These are phyloP conservation scores for Amblyteles armatorius DNA, from an alignment of 2,888 invertebrate species.

Conservation along the genomic window DNA sequence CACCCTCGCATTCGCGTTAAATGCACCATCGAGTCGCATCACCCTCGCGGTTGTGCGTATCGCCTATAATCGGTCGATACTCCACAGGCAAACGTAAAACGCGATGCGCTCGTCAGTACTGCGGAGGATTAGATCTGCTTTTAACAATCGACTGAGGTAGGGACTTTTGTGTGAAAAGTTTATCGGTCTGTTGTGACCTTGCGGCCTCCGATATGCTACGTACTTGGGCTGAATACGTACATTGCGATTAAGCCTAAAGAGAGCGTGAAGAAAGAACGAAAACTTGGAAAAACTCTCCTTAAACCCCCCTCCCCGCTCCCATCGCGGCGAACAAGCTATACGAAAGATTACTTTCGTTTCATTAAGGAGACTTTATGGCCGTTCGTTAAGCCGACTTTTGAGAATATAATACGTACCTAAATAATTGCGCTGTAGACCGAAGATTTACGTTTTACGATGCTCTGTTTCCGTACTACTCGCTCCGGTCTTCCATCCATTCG, in stretches of 20 bases:
- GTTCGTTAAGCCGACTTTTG: constrained; percentile 4
- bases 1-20: constrained; percentile 31
- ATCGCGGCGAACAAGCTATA: not conserved
- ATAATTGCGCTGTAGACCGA: constrained; percentile 24
- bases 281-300: constrained; percentile 4
- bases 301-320: too few relatives aligned
- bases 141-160: too few relatives aligned
- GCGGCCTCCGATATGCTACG: too few relatives aligned
- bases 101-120: not conserved
- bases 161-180: too few relatives aligned
- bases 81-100: not conserved
- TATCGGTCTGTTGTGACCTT: too few relatives aligned
- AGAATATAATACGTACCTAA: constrained; percentile 39
- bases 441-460: constrained; percentile 9
- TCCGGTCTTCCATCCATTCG: not conserved
- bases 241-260: not conserved
- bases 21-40: constrained; percentile 28
- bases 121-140: too few relatives aligned
- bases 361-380: constrained; percentile 54
- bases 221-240: not conserved
- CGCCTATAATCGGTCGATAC: not conserved
- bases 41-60: not conserved
- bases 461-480: not conserved
- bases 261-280: not conserved
- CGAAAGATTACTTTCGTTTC: constrained; percentile 54